These are phyloP conservation scores for Spongilla lacustris DNA, from an alignment of 37 sponge, comb jelly and placozoan genomes.

Conservation along the genomic window DNA sequence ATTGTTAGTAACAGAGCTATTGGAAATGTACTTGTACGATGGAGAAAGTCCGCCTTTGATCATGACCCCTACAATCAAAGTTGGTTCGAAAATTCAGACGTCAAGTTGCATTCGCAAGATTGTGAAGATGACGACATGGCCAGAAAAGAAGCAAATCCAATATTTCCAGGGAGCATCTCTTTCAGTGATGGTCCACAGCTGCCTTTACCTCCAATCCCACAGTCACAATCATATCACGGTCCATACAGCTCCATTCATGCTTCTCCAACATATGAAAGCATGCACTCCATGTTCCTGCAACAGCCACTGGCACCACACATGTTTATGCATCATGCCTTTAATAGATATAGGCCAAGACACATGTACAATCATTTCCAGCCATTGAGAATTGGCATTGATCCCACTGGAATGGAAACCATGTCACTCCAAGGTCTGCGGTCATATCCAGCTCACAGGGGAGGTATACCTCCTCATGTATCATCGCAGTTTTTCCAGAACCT, in stretches of 20 bases:
- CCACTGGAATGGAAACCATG: background rate
- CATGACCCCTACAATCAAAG: background rate
- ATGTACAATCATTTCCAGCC: background rate
- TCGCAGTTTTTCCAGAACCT: background rate
- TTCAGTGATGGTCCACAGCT: background rate
- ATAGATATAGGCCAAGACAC: background rate
- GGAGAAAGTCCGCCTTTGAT: background rate
- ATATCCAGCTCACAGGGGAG: background rate
- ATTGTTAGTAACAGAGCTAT: slow-evolving; percentile 6
- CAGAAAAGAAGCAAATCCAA: no score
- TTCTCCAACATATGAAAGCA: background rate
- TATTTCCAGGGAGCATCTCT: background rate
- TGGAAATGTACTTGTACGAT: slow-evolving; percentile 30
- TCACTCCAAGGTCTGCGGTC: background rate
- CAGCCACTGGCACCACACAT: background rate
- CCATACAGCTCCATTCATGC: background rate
- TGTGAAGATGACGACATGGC: background rate
- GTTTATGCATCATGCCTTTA: background rate
- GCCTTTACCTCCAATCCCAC: background rate
- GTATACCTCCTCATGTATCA: background rate
- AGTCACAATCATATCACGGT: background rate
- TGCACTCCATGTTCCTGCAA: background rate
- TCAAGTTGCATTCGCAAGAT: background rate
- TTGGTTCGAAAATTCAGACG: background rate
- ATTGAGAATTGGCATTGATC: background rate